Base-by-base conservation (phyloP, 2,113 vertebrate species). In the Upupa epops region DNA sequence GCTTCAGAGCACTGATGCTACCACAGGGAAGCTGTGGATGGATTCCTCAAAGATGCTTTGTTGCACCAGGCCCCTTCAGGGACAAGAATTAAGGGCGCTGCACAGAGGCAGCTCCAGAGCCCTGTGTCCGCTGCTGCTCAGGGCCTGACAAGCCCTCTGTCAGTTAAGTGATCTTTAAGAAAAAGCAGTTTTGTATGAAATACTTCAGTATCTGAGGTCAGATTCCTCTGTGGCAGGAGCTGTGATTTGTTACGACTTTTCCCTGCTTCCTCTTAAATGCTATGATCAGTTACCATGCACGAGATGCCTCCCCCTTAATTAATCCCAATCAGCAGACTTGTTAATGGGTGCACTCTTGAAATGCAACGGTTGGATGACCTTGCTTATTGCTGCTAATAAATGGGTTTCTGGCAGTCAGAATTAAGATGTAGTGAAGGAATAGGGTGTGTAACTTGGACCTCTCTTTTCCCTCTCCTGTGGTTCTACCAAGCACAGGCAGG, bases 311-410 rank as follows among this genome's bases (percentile, higher is more conserved):
- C 45, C 12, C 8, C 65, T 59, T 78, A 81, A 92, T 93, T 82
- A 89, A 91, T 90, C 83, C 77, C 63, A 21, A 78, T 93, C 72
- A 90, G 69, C 83, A 80, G 85, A 74, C 76, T 83, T 68, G 46
- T 86, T 80, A 93, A 86, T 24, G 42, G 77, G 65, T 13, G 3
- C 34, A 72, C 83, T 82, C 65, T 52, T 89, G 66, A 79, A 68
- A 88, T 78, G 8, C 54, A 68, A 59, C 40, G 78, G 55, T 69
- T 85, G 70, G 87, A n/a, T 24, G 31, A 51, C 59, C 36, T 42
- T 69, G 31, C 36, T 4, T 28, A 19, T 84, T 66, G 49, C 40
- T 74, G 72, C 61, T 89, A 63, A 79, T 92, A 71, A 87, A 76
- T 3, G 34, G 19, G 36, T 3, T 80, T 88, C 46, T 86, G 3